phyloP scores from a whole-genome alignment of 2,113 vertebrate genomes.

The Dolichotis patagonum region DNA sequence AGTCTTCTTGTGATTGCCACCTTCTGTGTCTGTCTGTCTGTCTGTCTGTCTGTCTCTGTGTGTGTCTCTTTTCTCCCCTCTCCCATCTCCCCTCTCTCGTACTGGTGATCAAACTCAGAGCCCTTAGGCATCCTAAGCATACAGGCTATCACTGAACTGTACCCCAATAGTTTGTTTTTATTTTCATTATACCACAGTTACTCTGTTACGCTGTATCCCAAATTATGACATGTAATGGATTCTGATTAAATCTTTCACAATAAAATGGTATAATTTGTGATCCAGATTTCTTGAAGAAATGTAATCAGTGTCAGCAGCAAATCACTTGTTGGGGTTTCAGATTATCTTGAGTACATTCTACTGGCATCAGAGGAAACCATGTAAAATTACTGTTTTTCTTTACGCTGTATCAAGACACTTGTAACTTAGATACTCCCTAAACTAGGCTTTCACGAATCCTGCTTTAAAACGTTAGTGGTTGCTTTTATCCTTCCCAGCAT shows the following conservation, averaged over 20 bases:
- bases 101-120: background rate
- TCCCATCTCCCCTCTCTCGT: background rate
- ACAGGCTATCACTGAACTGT: too few relatives aligned
- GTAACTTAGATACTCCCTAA: background rate
- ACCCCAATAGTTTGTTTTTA: background rate
- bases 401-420: background rate
- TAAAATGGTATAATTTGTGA: constrained; percentile 2
- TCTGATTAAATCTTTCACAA: constrained; percentile 37
- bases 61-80: background rate
- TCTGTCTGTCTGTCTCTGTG: background rate
- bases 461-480: constrained; percentile 3
- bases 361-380: background rate
- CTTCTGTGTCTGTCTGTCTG: background rate
- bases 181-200: background rate
- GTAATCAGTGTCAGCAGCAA: constrained; percentile 54
- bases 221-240: background rate
- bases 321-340: constrained; percentile 48
- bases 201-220: background rate
- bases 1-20: background rate
- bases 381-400: background rate
- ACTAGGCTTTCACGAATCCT: constrained; percentile 2
- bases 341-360: background rate
- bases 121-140: background rate
- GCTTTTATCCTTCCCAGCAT: background rate
- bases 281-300: constrained; percentile 47